Conservation (phyloP, 2,113 vertebrate genomes). For the Theristicus caerulescens region DNA sequence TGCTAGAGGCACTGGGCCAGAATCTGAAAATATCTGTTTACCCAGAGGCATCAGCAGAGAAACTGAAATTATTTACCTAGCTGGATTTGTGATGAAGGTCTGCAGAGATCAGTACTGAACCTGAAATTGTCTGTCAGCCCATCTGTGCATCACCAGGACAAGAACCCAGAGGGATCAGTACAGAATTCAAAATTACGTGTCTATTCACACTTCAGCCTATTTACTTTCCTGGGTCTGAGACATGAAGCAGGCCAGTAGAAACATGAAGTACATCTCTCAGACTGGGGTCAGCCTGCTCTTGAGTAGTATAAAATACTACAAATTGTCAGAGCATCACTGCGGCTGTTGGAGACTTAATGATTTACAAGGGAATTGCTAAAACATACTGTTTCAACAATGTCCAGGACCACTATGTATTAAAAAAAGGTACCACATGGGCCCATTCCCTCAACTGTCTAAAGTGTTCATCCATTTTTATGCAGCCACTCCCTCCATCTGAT, state of each 20-base stretch:
- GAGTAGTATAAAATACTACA: neutral
- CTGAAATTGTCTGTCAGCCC: neutral
- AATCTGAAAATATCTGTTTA: conserved; percentile 2
- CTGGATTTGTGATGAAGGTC: neutral
- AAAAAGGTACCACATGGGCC: neutral
- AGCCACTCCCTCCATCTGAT: neutral
- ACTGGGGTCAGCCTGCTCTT: neutral
- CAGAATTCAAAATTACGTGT: neutral
- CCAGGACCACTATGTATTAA: neutral
- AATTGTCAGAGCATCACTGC: neutral
- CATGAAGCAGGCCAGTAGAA: neutral
- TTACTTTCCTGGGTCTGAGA: neutral
- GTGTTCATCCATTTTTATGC: neutral
- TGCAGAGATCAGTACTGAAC: neutral
- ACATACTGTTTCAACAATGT: neutral
- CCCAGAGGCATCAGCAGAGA: neutral
- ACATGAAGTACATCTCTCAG: neutral
- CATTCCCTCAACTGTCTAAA: neutral
- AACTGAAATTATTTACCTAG: conserved; percentile 1
- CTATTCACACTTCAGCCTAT: neutral
- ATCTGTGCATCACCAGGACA: neutral
- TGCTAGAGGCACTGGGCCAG: neutral
- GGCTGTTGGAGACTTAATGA: neutral
- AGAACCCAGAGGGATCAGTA: neutral
- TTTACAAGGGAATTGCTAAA: neutral